phyloP scores from a whole-genome alignment of 1,140 invertebrate genomes.

The Sarcophaga peregrina region DNA sequence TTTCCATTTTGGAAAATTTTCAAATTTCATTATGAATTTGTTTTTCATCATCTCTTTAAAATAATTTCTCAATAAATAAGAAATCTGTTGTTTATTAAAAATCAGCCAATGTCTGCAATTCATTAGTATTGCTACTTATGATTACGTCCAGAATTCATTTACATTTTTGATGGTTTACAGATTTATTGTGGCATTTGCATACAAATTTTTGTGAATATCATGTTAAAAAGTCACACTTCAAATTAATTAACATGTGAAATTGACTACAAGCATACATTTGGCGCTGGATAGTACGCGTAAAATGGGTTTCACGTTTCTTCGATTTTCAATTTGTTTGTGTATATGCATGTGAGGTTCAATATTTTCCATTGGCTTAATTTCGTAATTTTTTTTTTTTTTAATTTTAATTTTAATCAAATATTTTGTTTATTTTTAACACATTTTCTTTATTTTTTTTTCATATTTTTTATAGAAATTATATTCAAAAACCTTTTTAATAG shows the following conservation, averaged over 20 bases:
- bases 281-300: not conserved
- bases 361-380: not conserved
- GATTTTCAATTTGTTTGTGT: not conserved
- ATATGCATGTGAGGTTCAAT: not conserved
- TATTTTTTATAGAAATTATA: too few species aligned
- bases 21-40: not conserved
- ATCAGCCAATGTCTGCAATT: not conserved
- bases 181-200: not conserved
- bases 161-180: not conserved
- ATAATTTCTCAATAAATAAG: not conserved
- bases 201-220: not conserved
- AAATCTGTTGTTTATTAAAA: conserved; percentile 1
- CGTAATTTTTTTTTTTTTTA: too few species aligned
- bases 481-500: too few species aligned
- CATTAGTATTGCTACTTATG: not conserved
- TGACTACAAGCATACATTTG: not conserved
- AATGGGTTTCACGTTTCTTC: not conserved
- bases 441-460: not conserved
- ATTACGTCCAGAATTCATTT: not conserved
- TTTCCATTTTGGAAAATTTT: not conserved
- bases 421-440: conserved; percentile 1
- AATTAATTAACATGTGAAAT: not conserved
- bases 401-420: not conserved
- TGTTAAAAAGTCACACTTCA: conserved; percentile 21
- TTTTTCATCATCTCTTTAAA: too few species aligned